These are phyloP conservation scores for Caerostris darwini DNA, from an alignment of 1,140 invertebrate species.

Conservation along the genomic window DNA sequence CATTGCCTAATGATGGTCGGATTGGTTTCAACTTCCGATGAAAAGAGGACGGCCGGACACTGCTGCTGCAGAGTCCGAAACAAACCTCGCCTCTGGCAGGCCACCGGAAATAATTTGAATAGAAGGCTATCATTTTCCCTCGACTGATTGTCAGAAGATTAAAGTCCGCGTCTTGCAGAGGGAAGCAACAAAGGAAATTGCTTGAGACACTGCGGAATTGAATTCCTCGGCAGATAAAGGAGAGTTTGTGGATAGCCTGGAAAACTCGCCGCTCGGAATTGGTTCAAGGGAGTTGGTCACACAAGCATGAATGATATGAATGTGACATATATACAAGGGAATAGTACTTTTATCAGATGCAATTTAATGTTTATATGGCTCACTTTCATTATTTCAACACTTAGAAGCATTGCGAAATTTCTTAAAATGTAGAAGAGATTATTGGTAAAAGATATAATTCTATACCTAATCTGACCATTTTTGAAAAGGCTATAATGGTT, in stretches of 20 bases:
- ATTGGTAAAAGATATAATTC: too few species aligned
- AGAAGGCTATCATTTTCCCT: neutral
- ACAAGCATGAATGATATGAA: too few species aligned
- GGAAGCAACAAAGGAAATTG: neutral
- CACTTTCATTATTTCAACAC: too few species aligned
- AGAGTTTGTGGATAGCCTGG: too few species aligned
- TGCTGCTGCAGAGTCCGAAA: conserved; percentile 3
- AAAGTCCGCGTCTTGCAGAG: neutral
- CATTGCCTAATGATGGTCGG: neutral
- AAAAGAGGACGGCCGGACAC: neutral
- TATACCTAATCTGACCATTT: too few species aligned
- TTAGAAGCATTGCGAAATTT: too few species aligned
- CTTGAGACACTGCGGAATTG: neutral
- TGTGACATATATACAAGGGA: too few species aligned
- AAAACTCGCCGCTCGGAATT: neutral
- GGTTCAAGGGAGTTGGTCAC: too few species aligned
- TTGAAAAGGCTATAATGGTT: too few species aligned
- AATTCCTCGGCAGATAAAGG: neutral
- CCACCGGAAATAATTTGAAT: neutral
- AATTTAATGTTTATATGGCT: too few species aligned
- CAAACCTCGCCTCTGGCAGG: neutral
- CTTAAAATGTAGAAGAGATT: too few species aligned
- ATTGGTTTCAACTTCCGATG: neutral
- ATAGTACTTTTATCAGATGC: too few species aligned
- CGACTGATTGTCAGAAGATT: neutral